Percentiles rank a stretch among this genome's conserved stretches.
Evolutionary conservation across 1,140 invertebrate species (phyloP).

Genomic region (Aphaenogaster rudis): DNA sequence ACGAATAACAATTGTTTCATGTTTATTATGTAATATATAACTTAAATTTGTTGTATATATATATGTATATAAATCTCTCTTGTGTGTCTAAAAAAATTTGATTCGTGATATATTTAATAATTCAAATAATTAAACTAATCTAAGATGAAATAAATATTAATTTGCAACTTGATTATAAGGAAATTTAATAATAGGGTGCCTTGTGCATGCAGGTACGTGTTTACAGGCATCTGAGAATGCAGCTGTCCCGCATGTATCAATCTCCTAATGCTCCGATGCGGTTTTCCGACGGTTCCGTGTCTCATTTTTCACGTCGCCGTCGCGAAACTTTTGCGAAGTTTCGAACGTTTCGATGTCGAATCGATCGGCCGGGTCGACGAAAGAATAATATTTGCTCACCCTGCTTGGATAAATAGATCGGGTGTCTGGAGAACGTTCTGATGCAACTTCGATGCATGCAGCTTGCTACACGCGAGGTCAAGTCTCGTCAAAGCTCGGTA

Average conservation of each 20-base stretch:
- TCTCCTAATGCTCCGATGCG: constrained; percentile 39
- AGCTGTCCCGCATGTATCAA: constrained; percentile 83
- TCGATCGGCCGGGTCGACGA: constrained; percentile 3
- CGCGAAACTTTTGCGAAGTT: constrained; percentile 37
- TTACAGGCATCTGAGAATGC: constrained; percentile 52
- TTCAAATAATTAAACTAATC: neutral
- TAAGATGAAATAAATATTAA: neutral
- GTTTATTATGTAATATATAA: neutral
- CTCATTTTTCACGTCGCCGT: constrained; percentile 47
- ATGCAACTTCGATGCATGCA: constrained; percentile 20
- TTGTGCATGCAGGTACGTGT: neutral
- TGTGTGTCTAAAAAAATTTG: neutral
- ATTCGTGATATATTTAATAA: neutral
- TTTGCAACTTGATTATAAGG: neutral
- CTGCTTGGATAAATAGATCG: constrained; percentile 14
- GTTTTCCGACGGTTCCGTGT: constrained; percentile 35
- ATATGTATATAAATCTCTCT: neutral
- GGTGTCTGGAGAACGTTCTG: neutral
- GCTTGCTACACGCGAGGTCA: neutral
- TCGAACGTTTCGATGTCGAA: constrained; percentile 17
- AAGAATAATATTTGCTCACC: constrained; percentile 54
- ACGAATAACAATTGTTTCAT: neutral
- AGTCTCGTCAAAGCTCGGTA: neutral
- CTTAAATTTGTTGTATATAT: neutral
- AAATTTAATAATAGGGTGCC: neutral